Percentiles rank a stretch among this genome's conserved stretches.
These are phyloP conservation scores for Notamacropus eugenii DNA, from an alignment of 2,797 vertebrate genomes.

Conservation along the genomic window DNA sequence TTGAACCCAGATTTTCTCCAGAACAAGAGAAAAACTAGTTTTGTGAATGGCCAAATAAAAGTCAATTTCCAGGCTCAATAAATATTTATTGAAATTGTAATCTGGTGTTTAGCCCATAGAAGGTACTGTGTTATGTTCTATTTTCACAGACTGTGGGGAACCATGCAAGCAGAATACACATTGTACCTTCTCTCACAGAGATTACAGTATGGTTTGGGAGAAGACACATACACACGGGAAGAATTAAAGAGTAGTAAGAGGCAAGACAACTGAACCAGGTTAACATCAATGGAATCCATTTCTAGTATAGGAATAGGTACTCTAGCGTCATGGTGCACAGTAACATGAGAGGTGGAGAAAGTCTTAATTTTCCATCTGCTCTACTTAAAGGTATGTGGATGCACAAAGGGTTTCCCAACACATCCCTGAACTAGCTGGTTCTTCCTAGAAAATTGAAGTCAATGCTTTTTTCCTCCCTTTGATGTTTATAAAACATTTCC, in stretches of 20 bases:
- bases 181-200: neutral
- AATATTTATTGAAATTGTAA: neutral
- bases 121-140: neutral
- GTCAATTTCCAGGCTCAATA: neutral
- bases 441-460: neutral
- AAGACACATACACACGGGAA: neutral
- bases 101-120: neutral
- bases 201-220: neutral
- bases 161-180: neutral
- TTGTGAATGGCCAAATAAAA: neutral
- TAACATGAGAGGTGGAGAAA: neutral
- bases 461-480: neutral
- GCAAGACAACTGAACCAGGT: neutral
- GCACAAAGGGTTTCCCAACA: neutral
- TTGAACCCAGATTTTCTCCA: neutral
- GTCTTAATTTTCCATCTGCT: neutral
- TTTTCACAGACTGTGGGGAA: neutral
- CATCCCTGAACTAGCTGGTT: neutral
- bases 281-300: neutral
- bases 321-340: neutral
- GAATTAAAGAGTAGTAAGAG: neutral
- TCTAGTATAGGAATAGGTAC: neutral
- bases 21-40: neutral
- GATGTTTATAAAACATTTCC: neutral
- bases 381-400: neutral